phyloP scores from a whole-genome alignment of 2,888 invertebrate genomes.

The Cephus pygmeus region DNA sequence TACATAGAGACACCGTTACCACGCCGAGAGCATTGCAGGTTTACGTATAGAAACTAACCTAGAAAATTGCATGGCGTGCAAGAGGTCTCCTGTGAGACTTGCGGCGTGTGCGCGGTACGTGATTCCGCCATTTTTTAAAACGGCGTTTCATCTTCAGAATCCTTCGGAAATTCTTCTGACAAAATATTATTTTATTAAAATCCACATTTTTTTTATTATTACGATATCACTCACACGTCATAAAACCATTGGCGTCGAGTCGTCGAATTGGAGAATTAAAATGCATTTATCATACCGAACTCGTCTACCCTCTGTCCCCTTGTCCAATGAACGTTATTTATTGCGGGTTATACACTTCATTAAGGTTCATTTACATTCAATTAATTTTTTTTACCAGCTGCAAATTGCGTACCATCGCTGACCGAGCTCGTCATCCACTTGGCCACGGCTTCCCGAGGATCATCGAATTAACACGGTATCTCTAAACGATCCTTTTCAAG shows the following conservation, averaged over 20 bases:
- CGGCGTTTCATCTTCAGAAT: not conserved
- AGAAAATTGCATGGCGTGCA: not conserved
- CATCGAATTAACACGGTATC: not conserved
- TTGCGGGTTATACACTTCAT: not conserved
- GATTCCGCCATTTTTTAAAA: not conserved
- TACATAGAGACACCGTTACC: not conserved
- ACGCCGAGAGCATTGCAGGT: not conserved
- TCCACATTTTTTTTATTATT: not conserved
- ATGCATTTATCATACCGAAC: too few relatives aligned
- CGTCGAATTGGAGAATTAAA: not conserved
- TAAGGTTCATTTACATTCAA: slow-evolving; percentile 4
- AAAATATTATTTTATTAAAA: not conserved
- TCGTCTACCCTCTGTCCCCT: too few relatives aligned
- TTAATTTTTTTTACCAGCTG: not conserved
- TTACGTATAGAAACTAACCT: not conserved
- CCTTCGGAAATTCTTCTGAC: not conserved
- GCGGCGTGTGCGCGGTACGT: not conserved
- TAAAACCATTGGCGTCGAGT: not conserved
- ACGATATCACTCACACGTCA: not conserved
- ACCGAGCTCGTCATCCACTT: not conserved
- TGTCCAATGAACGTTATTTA: not conserved
- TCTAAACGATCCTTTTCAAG: not conserved
- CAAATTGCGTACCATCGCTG: not conserved
- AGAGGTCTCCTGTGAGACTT: not conserved
- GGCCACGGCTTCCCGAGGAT: not conserved